Evolutionary conservation across 1,140 invertebrate genomes (phyloP).

Genomic region (Bombus difficillimus): DNA sequence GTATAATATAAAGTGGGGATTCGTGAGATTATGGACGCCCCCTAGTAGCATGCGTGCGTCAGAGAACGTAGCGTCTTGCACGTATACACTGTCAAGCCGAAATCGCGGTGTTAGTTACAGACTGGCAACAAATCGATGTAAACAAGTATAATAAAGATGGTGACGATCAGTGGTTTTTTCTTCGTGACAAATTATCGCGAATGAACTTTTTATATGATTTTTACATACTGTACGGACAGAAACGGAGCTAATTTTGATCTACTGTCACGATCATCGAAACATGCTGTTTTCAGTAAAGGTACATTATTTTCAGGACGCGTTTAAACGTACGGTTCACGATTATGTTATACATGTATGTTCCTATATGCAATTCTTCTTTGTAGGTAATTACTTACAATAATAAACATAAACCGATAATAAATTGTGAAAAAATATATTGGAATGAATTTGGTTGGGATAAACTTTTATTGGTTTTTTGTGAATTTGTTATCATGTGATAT

Average conservation of each 20-base stretch:
- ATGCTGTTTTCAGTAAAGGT: conserved; percentile 52
- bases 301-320: conserved; percentile 36
- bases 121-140: conserved; percentile 46
- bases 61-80: conserved; percentile 62
- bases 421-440: conserved; percentile 11
- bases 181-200: conserved; percentile 32
- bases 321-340: conserved; percentile 35
- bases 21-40: conserved; percentile 66
- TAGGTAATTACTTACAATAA: conserved; percentile 40
- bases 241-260: conserved; percentile 42
- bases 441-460: conserved; percentile 42
- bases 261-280: conserved; percentile 46
- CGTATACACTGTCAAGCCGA: conserved; percentile 49
- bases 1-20: conserved; percentile 47
- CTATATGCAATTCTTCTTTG: conserved; percentile 49
- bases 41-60: conserved; percentile 62
- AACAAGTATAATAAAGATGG: conserved; percentile 54
- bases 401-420: conserved; percentile 27
- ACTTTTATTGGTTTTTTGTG: conserved; percentile 45
- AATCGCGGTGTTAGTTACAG: conserved; percentile 48
- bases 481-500: conserved; percentile 45
- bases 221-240: conserved; percentile 28
- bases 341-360: conserved; percentile 23
- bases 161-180: conserved; percentile 35
- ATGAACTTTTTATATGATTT: conserved; percentile 35